Evolutionary conservation across 2,113 vertebrate species (phyloP).

Genomic region (Poecilia latipinna): DNA sequence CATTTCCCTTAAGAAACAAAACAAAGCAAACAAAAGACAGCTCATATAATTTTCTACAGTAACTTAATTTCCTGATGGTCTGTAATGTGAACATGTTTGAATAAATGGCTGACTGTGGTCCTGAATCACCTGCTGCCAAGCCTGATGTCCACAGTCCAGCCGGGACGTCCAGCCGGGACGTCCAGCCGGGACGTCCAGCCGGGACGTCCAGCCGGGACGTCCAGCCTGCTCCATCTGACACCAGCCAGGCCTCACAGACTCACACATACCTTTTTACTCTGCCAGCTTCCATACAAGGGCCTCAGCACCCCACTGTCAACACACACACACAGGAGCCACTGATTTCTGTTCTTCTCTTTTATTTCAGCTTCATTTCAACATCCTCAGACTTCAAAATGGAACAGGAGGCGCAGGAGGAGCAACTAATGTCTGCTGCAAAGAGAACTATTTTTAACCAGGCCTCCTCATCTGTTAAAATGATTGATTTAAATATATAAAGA

Average conservation of each 20-base stretch:
- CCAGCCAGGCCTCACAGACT: constrained; percentile 38
- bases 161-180: no score
- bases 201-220: no score
- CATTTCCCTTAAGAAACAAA: not conserved
- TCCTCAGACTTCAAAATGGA: constrained; percentile 19
- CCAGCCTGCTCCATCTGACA: constrained; percentile 41
- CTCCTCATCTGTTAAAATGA: not conserved
- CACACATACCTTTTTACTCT: constrained; percentile 34
- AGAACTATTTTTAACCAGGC: not conserved
- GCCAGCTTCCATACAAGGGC: constrained; percentile 56
- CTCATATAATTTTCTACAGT: not conserved
- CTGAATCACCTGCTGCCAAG: constrained; percentile 46
- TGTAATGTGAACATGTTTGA: constrained; percentile 22
- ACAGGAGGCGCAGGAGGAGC: not conserved
- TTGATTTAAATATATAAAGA: not conserved
- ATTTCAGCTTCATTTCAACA: constrained; percentile 23
- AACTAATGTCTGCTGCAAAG: not conserved
- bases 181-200: constrained; percentile 1
- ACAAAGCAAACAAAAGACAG: not conserved
- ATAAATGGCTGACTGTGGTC: constrained; percentile 1
- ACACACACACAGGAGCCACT: constrained; percentile 20
- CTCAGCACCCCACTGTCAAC: constrained; percentile 29
- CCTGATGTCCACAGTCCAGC: constrained; percentile 46
- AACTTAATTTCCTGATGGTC: not conserved
- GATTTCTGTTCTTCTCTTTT: constrained; percentile 36